These are phyloP conservation scores for Crocuta crocuta DNA, from an alignment of 2,113 vertebrate genomes.

Conservation along the genomic window DNA sequence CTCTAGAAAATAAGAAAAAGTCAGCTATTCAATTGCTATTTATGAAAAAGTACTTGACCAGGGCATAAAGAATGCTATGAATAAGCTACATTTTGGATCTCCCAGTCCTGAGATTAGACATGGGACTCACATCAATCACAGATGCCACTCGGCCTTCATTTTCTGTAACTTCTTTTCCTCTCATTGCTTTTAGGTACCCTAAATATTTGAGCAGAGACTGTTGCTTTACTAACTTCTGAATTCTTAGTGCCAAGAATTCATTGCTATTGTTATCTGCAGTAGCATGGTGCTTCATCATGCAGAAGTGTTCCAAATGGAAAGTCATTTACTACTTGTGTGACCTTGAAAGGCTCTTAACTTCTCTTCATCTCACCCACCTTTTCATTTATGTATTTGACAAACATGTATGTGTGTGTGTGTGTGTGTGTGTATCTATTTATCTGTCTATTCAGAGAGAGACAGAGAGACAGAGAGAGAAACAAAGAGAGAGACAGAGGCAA, in stretches of 20 bases:
- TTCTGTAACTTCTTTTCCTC: background rate
- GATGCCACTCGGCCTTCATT: no score
- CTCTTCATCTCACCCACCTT: background rate
- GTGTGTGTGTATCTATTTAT: background rate
- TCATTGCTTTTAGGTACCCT: background rate
- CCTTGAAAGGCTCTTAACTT: no score
- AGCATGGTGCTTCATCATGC: rapidly evolving
- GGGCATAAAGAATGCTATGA: rapidly evolving
- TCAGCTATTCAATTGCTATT: background rate
- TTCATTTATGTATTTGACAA: background rate
- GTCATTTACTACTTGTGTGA: rapidly evolving
- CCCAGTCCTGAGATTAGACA: background rate
- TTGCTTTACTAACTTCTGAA: background rate
- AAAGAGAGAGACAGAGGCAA: background rate
- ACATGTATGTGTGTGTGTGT: background rate
- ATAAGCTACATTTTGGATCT: background rate
- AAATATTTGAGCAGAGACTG: background rate
- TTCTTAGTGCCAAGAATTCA: background rate
- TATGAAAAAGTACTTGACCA: background rate
- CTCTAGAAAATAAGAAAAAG: background rate
- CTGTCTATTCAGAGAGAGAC: background rate
- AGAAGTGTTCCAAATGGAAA: background rate
- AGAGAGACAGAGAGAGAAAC: no score
- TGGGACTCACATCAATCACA: background rate
- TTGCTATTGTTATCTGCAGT: no score